Base-by-base conservation (phyloP, 2,113 vertebrate genomes). In the Seriola dumerili region DNA sequence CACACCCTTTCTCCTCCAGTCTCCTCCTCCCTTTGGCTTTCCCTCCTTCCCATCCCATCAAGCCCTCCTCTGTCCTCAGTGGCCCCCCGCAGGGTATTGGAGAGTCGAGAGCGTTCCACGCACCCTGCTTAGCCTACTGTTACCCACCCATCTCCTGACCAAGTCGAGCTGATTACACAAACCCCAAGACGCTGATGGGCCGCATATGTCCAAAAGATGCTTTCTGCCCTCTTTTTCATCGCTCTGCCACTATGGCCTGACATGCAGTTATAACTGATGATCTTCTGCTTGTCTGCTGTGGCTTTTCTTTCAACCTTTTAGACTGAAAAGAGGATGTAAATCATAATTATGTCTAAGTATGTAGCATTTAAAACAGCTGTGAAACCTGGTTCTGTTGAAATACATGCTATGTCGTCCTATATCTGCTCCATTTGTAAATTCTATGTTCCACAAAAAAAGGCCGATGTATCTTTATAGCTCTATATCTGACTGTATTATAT, bases 191-290 rank as follows among this genome's bases (percentile, higher is more conserved):
- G 55, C 84, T 90, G 81, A 91, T 17, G 3, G 63, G 54, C 68
- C 78, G 63, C 81, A 85, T 71, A 81, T 21, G 84, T 44, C 50
- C 34, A 72, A 77, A 89, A 89, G 73, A 68, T 84, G 85, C 74
- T 80, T 72, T 84, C 68, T 81, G 42, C 54, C 74, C 42, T 80
- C 1, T 71, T 52, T 84, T 76, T 65, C 29, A 38, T 58, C 9
- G 40, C 21, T 42, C 72, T 61, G 11, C 29, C 38, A 23, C 23
- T 32, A 23, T 54, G 55, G 23, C 62, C 71, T 84, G n/a, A 63
- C 21, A 40, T 59, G 57, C 59, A 76, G 58, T 48, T 64, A 66
- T 29, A 76, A 38, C 40, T 66, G 29, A 69, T 82, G 69, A 38
- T 81, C 46, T 76, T 83, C 2, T 48, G 79, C 72, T 73, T 46